phyloP scores from a whole-genome alignment of 1,140 invertebrate genomes.

The Pseudomyrmex concolor region DNA sequence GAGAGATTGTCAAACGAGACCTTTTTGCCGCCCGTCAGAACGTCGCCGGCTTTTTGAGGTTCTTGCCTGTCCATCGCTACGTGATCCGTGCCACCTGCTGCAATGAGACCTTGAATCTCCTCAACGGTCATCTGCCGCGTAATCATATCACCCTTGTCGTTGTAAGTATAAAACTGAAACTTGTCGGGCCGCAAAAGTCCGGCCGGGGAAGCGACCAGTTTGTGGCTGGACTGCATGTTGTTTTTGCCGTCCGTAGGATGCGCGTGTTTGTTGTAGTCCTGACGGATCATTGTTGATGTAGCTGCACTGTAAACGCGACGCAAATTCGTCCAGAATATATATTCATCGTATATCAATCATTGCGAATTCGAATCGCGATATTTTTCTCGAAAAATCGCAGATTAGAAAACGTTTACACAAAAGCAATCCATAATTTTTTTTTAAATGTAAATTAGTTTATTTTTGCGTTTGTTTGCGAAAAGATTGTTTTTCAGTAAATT shows the following conservation, averaged over 20 bases:
- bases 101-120: slow-evolving; percentile 93
- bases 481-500: not conserved
- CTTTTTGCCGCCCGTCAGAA: slow-evolving; percentile 74
- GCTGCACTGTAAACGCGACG: slow-evolving; percentile 83
- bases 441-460: too few species aligned
- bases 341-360: not conserved
- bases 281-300: slow-evolving; percentile 86
- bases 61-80: slow-evolving; percentile 78
- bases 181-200: slow-evolving; percentile 91
- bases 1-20: slow-evolving; percentile 42
- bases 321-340: not conserved
- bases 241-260: slow-evolving; percentile 82
- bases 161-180: slow-evolving; percentile 94
- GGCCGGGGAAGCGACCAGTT: slow-evolving; percentile 88
- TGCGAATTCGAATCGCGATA: not conserved
- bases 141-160: slow-evolving; percentile 91
- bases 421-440: too few species aligned
- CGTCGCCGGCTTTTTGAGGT: slow-evolving; percentile 76
- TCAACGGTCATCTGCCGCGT: slow-evolving; percentile 92
- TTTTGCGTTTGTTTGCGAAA: too few species aligned
- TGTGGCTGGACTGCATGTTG: slow-evolving; percentile 44
- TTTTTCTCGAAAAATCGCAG: not conserved
- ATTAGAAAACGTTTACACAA: too few species aligned
- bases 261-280: slow-evolving; percentile 35
- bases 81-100: slow-evolving; percentile 89